Evolutionary conservation across 1,140 invertebrate species (phyloP).

Genomic region (Nixonia krombeini): DNA sequence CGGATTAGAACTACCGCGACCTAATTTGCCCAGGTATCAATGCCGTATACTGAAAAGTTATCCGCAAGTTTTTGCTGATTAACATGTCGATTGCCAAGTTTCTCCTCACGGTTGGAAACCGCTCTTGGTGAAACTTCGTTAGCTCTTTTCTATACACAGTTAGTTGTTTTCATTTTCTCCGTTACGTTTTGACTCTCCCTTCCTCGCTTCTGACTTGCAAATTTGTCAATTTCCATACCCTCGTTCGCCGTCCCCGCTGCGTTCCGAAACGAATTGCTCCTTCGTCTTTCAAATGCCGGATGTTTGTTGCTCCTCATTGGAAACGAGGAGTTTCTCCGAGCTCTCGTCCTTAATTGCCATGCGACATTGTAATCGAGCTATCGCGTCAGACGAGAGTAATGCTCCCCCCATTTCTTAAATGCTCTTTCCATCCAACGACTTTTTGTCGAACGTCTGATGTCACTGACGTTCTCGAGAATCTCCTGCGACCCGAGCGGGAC

Average conservation of each 20-base stretch:
- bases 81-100: constrained; percentile 21
- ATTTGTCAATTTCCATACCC: constrained; percentile 26
- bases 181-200: constrained; percentile 9
- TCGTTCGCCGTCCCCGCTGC: background rate
- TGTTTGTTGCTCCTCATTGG: constrained; percentile 13
- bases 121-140: background rate
- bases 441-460: too few relatives aligned
- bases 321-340: constrained; percentile 4
- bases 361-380: constrained; percentile 9
- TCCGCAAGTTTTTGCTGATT: constrained; percentile 24
- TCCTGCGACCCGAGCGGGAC: too few relatives aligned
- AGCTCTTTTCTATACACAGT: constrained; percentile 10
- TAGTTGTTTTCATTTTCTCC: constrained; percentile 35
- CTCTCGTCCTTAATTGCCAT: constrained; percentile 3
- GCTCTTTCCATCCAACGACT: too few relatives aligned
- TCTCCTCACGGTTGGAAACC: background rate
- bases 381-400: background rate
- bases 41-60: too few relatives aligned
- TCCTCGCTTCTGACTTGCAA: constrained; percentile 30
- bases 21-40: too few relatives aligned
- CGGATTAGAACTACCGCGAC: too few relatives aligned
- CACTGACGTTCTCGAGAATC: too few relatives aligned
- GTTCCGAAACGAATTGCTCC: constrained; percentile 18
- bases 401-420: too few relatives aligned
- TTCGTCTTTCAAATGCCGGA: constrained; percentile 6